phyloP scores from a whole-genome alignment of 2,888 invertebrate species.

The Hylaea fasciaria region DNA sequence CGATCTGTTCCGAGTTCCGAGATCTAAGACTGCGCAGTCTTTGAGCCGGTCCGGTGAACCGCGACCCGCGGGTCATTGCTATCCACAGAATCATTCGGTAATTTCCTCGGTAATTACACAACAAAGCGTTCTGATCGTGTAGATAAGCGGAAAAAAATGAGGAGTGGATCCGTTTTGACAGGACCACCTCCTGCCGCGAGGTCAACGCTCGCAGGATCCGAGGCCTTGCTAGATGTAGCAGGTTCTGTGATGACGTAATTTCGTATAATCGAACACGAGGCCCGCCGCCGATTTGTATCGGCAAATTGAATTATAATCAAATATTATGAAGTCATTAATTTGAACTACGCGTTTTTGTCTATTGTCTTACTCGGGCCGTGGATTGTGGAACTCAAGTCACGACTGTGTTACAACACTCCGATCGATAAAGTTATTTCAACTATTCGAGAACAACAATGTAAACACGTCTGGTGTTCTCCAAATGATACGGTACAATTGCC shows the following conservation, averaged over 20 bases:
- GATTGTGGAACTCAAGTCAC: slow-evolving; percentile 20
- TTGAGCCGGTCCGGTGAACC: slow-evolving; percentile 54
- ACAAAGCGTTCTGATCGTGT: slow-evolving; percentile 60
- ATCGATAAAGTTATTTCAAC: slow-evolving; percentile 12
- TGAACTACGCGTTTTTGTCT: slow-evolving; percentile 35
- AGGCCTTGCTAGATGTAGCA: slow-evolving; percentile 40
- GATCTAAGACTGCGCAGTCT: slow-evolving; percentile 40
- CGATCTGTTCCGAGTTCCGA: slow-evolving; percentile 3
- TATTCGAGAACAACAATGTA: slow-evolving; percentile 24
- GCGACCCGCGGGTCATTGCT: slow-evolving; percentile 53
- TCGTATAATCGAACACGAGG: slow-evolving; percentile 32
- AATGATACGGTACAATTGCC: slow-evolving; percentile 25
- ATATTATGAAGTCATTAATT: slow-evolving; percentile 42
- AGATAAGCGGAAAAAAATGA: slow-evolving; percentile 66
- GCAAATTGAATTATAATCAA: slow-evolving; percentile 45
- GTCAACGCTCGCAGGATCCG: slow-evolving; percentile 50
- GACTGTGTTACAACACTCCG: slow-evolving; percentile 16
- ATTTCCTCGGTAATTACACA: slow-evolving; percentile 61
- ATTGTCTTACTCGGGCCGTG: slow-evolving; percentile 35
- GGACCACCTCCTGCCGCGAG: slow-evolving; percentile 57
- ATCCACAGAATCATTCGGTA: slow-evolving; percentile 44
- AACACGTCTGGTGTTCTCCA: slow-evolving; percentile 22
- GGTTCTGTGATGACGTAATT: slow-evolving; percentile 43
- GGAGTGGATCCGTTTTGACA: slow-evolving; percentile 48
- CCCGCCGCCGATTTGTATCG: slow-evolving; percentile 37